Evolutionary conservation across 2,797 vertebrate genomes (phyloP).

Genomic region (Falco peregrinus): DNA sequence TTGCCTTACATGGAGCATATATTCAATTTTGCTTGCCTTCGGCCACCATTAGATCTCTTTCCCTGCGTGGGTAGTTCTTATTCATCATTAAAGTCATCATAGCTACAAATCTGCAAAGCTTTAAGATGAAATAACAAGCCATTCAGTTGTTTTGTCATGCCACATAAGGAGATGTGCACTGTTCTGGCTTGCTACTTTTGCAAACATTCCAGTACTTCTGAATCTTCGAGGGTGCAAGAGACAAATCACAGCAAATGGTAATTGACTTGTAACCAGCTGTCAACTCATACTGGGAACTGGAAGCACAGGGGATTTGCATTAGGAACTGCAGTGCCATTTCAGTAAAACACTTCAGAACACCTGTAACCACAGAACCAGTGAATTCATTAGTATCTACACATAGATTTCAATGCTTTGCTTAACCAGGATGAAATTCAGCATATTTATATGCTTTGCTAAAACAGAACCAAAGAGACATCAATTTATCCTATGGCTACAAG

Average conservation of each 20-base stretch:
- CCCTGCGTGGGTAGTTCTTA: slow-evolving; percentile 23
- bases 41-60: slow-evolving; percentile 7
- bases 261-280: neutral
- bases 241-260: neutral
- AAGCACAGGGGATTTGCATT: neutral
- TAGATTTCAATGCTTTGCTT: neutral
- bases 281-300: neutral
- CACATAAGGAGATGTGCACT: neutral
- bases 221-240: neutral
- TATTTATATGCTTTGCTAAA: neutral
- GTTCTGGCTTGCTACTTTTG: neutral
- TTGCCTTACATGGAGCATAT: neutral
- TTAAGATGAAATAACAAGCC: slow-evolving; percentile 7
- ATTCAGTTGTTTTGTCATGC: neutral
- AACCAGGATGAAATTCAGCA: neutral
- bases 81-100: neutral
- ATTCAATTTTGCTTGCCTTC: slow-evolving; percentile 36
- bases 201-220: neutral
- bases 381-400: neutral
- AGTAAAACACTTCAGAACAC: neutral
- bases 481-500: neutral
- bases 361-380: neutral
- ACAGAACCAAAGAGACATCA: neutral
- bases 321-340: neutral
- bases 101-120: slow-evolving; percentile 30